phyloP scores from a whole-genome alignment of 2,113 vertebrate genomes.

The Chamaetylas fuelleborni region DNA sequence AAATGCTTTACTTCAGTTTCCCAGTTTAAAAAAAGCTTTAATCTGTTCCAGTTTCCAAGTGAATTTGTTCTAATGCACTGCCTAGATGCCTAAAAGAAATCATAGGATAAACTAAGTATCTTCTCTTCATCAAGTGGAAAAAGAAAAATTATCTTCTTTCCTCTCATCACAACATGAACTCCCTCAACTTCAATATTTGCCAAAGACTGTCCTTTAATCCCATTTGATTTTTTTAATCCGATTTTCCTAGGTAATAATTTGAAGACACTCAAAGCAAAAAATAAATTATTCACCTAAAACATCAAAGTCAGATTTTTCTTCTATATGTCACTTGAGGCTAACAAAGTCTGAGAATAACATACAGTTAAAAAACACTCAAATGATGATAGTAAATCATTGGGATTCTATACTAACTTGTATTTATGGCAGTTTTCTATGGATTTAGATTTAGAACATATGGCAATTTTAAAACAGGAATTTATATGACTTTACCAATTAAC shows the following conservation, averaged over 20 bases:
- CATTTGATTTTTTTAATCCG: neutral
- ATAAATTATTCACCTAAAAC: neutral
- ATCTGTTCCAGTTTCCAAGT: neutral
- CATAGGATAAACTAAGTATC: neutral
- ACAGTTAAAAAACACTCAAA: neutral
- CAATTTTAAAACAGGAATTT: neutral
- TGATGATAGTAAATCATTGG: neutral
- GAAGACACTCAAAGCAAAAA: neutral
- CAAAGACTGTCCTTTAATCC: neutral
- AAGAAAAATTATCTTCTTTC: neutral
- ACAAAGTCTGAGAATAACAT: neutral
- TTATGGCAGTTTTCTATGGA: neutral
- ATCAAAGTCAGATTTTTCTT: neutral
- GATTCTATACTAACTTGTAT: neutral
- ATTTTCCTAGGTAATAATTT: neutral
- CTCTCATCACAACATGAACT: neutral
- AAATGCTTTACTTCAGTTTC: neutral
- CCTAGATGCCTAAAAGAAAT: neutral
- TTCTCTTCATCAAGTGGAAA: neutral
- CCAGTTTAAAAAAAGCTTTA: neutral
- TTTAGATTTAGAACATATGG: neutral
- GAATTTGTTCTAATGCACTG: neutral
- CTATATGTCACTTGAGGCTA: neutral
- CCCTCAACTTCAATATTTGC: neutral
- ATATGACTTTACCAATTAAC: neutral